Conservation (phyloP, 2,797 vertebrate species). For the Enteromius paludinosus region DNA sequence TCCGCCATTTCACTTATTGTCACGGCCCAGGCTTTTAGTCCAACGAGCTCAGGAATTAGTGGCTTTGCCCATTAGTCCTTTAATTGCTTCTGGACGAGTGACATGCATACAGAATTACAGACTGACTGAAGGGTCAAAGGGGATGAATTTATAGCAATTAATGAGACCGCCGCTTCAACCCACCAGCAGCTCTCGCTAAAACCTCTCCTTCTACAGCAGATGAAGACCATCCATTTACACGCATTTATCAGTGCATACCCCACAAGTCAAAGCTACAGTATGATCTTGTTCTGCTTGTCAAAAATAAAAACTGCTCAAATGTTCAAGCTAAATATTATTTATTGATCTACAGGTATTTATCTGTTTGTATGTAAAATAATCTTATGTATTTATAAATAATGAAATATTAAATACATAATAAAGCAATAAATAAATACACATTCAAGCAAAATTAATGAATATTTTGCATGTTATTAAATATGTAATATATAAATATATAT, state of each 20-base stretch:
- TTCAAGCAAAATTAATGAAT: too few relatives aligned
- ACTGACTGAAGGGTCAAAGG: constrained; percentile 59
- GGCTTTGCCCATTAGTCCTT: constrained; percentile 66
- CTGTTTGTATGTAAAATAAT: too few relatives aligned
- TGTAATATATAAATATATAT: too few relatives aligned
- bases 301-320: background rate
- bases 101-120: constrained; percentile 64
- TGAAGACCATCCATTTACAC: background rate
- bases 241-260: background rate
- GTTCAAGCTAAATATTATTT: background rate
- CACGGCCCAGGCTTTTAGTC: constrained; percentile 59
- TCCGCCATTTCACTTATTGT: constrained; percentile 40
- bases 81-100: constrained; percentile 67
- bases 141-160: constrained; percentile 60
- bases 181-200: background rate
- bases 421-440: too few relatives aligned
- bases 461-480: too few relatives aligned
- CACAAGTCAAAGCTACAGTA: too few relatives aligned
- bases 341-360: too few relatives aligned
- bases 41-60: constrained; percentile 66
- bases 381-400: too few relatives aligned
- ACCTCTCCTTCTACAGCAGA: background rate
- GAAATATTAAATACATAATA: too few relatives aligned
- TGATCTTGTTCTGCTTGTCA: background rate
- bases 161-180: background rate